Evolutionary conservation across 2,113 vertebrate genomes (phyloP), one percentile per base, ranked within the genome.

Genomic region (Vidua chalybeata): DNA sequence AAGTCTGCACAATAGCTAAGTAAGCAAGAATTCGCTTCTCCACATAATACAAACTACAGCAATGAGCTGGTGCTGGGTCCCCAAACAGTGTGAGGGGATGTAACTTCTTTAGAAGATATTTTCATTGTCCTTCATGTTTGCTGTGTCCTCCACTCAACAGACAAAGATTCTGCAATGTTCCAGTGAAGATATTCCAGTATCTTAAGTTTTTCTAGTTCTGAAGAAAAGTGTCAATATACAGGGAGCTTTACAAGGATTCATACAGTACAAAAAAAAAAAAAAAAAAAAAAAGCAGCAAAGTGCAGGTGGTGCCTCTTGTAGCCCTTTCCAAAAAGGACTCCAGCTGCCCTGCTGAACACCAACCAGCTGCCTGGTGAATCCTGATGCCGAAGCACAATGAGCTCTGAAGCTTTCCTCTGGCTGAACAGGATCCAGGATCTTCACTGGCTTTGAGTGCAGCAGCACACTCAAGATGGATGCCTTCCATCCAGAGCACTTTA

Each of bases 361-460:
- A 3, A 26, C 30, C 82, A 92, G 85, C 87, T 84, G 81, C 84
- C 73, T 78, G 48, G 61, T 91, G 84, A 84, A 75, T 86, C 84
- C 84, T 78, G 74, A 51, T 84, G 76, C 89, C 0, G 6, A 46
- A 78, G 69, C 43, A 81, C 56, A 67, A 20, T 56, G 55, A 1
- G 6, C 68, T 89, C 76, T 74, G 41, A 58, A 87, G 84, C 69
- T 69, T 82, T 77, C 26, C 30, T 56, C 61, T 64, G 51, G 27
- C 89, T 94, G 77, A 93, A 72, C 69, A 67, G 73, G 26, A 78
- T 91, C 95, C 80, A 71, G 48, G 48, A 43, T 93, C 91, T 91
- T 79, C 62, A 39, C 41, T 87, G 80, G 68, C 80, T 73, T 87
- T 62, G 59, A 86, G 80, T 69, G 72, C 9, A 3, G 68, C 20